These are phyloP conservation scores for Noctuana brunneofusca DNA, from an alignment of 2,888 invertebrate species.

Conservation along the genomic window DNA sequence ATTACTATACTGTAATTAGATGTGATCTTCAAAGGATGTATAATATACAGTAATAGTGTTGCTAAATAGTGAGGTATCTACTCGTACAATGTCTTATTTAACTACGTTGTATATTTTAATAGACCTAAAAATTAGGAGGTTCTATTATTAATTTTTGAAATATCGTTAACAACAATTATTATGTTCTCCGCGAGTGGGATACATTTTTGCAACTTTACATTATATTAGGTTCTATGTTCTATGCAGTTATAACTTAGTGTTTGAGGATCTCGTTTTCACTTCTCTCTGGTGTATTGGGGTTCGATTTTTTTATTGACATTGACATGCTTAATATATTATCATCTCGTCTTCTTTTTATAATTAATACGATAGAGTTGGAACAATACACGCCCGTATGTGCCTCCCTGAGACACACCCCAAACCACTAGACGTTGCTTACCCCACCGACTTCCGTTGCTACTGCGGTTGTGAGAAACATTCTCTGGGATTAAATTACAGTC, in stretches of 20 bases:
- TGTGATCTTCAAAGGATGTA: conserved; percentile 50
- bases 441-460: conserved; percentile 58
- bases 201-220: too few species aligned
- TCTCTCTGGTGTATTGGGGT: too few species aligned
- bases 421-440: conserved; percentile 50
- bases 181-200: too few species aligned
- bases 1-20: conserved; percentile 61
- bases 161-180: too few species aligned
- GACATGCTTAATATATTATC: too few species aligned
- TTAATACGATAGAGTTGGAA: conserved; percentile 36
- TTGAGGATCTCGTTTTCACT: too few species aligned
- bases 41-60: conserved; percentile 4
- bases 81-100: not conserved
- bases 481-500: conserved; percentile 64
- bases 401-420: conserved; percentile 55
- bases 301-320: too few species aligned
- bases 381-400: conserved; percentile 51
- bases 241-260: too few species aligned
- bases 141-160: too few species aligned
- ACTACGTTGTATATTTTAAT: not conserved
- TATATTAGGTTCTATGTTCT: too few species aligned
- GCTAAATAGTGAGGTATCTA: conserved; percentile 8
- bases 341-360: not conserved
- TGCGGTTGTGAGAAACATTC: conserved; percentile 65
- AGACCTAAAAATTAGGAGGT: too few species aligned